Conservation (phyloP, 1,140 invertebrate genomes). For the Drosophila grimshawi region DNA sequence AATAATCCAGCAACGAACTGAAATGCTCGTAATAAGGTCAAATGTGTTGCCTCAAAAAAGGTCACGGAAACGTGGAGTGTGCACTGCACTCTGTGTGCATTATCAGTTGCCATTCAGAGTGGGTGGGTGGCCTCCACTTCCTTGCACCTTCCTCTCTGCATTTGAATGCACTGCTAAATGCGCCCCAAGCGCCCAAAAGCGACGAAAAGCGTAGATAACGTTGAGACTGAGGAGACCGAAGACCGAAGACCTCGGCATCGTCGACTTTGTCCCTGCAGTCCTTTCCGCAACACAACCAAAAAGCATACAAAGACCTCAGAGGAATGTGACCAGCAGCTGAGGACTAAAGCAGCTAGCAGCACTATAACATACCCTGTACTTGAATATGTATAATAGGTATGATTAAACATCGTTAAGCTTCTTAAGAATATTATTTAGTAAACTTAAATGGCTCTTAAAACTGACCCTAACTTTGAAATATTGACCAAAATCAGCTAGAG, state of each 20-base stretch:
- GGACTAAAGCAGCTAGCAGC: background rate
- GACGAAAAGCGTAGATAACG: slow-evolving; percentile 3
- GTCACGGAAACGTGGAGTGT: slow-evolving; percentile 63
- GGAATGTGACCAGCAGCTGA: slow-evolving; percentile 5
- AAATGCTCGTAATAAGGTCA: slow-evolving; percentile 73
- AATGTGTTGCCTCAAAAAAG: slow-evolving; percentile 69
- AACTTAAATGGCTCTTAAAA: no score
- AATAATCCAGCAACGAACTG: slow-evolving; percentile 42
- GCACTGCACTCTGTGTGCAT: background rate
- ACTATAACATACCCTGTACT: slow-evolving; percentile 24
- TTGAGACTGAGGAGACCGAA: background rate
- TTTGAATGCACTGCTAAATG: slow-evolving; percentile 39
- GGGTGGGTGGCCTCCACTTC: slow-evolving; percentile 11
- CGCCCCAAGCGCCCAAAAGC: slow-evolving; percentile 63
- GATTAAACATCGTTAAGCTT: no score
- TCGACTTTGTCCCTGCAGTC: slow-evolving; percentile 56
- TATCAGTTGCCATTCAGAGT: background rate
- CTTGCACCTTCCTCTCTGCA: background rate
- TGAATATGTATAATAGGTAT: background rate
- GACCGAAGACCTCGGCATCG: slow-evolving; percentile 42
- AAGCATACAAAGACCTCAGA: slow-evolving; percentile 30
- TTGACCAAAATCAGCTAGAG: no score
- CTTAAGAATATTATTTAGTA: no score
- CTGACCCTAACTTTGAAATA: no score
- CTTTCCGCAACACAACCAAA: slow-evolving; percentile 39